Conservation (phyloP, 2,888 invertebrate species). For the Ecliptopera silaceata region DNA sequence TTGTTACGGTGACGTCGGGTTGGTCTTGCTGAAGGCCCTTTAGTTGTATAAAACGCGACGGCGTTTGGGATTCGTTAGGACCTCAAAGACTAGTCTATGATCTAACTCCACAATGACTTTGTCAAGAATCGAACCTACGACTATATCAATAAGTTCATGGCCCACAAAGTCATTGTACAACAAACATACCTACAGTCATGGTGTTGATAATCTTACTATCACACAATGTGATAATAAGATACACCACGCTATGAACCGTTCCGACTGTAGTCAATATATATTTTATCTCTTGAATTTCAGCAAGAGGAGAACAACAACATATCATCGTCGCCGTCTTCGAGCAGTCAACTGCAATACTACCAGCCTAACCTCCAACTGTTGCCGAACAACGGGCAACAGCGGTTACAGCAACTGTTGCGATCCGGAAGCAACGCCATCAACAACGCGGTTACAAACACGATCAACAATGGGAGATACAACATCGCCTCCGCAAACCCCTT, state of each 20-base stretch:
- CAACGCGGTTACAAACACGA: constrained; percentile 71
- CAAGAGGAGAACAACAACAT: constrained; percentile 82
- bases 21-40: not conserved
- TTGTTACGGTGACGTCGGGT: too few species aligned
- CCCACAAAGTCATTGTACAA: too few species aligned
- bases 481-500: constrained; percentile 94
- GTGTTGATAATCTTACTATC: too few species aligned
- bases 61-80: too few species aligned
- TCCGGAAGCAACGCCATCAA: constrained; percentile 78
- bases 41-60: not conserved
- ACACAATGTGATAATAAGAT: too few species aligned
- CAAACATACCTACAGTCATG: too few species aligned
- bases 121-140: too few species aligned
- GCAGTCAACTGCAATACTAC: constrained; percentile 76
- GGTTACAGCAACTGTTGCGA: constrained; percentile 71
- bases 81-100: too few species aligned
- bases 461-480: constrained; percentile 86
- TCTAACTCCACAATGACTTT: too few species aligned
- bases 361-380: constrained; percentile 65
- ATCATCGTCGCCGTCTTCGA: constrained; percentile 71
- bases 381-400: constrained; percentile 73
- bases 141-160: too few species aligned
- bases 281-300: constrained; percentile 59
- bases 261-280: not conserved
- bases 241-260: too few species aligned